These are phyloP conservation scores for Thamnophis elegans DNA, from an alignment of 2,797 vertebrate species.

Conservation along the genomic window DNA sequence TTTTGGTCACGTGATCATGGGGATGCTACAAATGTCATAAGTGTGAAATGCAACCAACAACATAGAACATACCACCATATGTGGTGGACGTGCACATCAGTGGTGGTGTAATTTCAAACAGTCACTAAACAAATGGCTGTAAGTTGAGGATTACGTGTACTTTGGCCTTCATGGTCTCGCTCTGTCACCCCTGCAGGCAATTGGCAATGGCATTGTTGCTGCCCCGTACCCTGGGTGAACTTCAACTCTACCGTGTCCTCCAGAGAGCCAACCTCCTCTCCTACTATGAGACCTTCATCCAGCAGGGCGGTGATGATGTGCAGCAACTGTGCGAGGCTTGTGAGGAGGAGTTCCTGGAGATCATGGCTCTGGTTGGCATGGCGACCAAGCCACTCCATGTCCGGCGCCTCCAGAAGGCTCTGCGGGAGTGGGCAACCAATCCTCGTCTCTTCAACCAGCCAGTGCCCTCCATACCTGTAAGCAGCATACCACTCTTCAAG, in stretches of 20 bases:
- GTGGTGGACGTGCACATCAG: background rate
- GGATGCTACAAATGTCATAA: background rate
- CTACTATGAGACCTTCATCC: constrained; percentile 99
- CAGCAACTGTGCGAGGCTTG: constrained; percentile 97
- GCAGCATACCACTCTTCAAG: constrained; percentile 91
- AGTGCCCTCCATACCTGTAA: constrained; percentile 78
- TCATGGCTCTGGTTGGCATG: constrained; percentile 99
- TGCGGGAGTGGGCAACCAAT: constrained; percentile 95
- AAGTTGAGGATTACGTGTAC: background rate
- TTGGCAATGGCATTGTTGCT: constrained; percentile 91
- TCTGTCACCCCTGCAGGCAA: constrained; percentile 71
- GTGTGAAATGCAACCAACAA: background rate
- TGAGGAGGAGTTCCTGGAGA: constrained; percentile 98
- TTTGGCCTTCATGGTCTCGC: background rate
- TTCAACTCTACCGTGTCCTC: constrained; percentile 94
- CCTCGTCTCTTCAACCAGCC: constrained; percentile 93
- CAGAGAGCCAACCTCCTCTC: constrained; percentile 94
- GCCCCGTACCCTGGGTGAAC: constrained; percentile 93
- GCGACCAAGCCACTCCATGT: constrained; percentile 97
- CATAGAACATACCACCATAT: no score
- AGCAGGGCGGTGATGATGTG: constrained; percentile 97
- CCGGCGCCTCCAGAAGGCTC: constrained; percentile 92
- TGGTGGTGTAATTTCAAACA: background rate
- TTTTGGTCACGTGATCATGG: background rate
- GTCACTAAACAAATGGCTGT: background rate